Conservation (phyloP, 2,113 vertebrate genomes). For the Siniperca chuatsi region DNA sequence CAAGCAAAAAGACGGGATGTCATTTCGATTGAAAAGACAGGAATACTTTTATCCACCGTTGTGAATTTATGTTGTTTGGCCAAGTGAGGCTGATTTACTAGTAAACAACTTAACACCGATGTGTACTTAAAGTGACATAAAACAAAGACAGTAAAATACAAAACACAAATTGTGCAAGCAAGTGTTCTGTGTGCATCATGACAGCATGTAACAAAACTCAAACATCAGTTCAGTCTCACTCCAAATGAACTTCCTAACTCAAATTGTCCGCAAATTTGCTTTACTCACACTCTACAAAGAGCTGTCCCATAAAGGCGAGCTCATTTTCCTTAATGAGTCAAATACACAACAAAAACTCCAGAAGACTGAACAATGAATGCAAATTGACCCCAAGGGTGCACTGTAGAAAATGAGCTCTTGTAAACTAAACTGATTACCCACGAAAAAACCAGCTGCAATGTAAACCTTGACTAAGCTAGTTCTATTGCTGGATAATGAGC, state of each 20-base stretch:
- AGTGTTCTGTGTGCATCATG: background rate
- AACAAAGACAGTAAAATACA: conserved; percentile 17
- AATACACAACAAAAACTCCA: conserved; percentile 53
- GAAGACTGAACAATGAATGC: conserved; percentile 62
- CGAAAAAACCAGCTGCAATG: conserved; percentile 47
- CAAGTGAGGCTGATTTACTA: conserved; percentile 13
- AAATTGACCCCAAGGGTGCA: conserved; percentile 53
- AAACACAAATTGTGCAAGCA: background rate
- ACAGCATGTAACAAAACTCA: conserved; percentile 20
- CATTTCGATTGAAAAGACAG: conserved; percentile 20
- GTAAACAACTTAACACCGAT: conserved; percentile 15
- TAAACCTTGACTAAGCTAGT: conserved; percentile 70
- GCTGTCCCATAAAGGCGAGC: conserved; percentile 47
- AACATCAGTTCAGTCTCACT: background rate
- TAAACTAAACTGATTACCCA: conserved; percentile 71
- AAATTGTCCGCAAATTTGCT: conserved; percentile 32
- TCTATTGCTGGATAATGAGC: conserved; percentile 50
- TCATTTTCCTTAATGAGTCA: conserved; percentile 67
- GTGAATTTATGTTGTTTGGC: conserved; percentile 32
- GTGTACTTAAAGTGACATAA: conserved; percentile 4
- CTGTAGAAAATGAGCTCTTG: conserved; percentile 65
- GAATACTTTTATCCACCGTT: conserved; percentile 14
- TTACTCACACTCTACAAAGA: conserved; percentile 44
- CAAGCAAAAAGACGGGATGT: conserved; percentile 9
- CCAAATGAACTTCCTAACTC: conserved; percentile 39